Evolutionary conservation across 2,113 vertebrate species (phyloP).

Genomic region (Pachypanchax playfairii): DNA sequence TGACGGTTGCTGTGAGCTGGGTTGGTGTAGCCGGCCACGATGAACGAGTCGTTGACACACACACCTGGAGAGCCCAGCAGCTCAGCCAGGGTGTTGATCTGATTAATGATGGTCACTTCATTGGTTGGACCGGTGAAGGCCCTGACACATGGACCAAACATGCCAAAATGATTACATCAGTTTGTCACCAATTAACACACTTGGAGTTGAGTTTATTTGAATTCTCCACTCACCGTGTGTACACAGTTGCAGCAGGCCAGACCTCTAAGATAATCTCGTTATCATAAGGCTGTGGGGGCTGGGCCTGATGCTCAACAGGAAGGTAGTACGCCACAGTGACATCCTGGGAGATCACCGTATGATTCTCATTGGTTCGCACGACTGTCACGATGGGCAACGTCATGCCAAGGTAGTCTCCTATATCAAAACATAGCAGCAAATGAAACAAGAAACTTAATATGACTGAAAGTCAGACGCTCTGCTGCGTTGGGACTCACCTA

Average conservation of each 20-base stretch:
- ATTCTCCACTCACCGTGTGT: constrained; percentile 79
- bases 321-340: constrained; percentile 88
- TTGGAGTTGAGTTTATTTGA: background rate
- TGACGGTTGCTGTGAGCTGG: constrained; percentile 83
- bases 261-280: constrained; percentile 83
- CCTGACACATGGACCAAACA: constrained; percentile 62
- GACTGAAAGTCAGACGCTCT: background rate
- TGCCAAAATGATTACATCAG: too few relatives aligned
- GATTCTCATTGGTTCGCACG: constrained; percentile 79
- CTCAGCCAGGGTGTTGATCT: constrained; percentile 81
- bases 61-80: constrained; percentile 77
- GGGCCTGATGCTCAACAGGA: constrained; percentile 79
- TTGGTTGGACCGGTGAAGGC: constrained; percentile 85
- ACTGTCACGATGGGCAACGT: constrained; percentile 87
- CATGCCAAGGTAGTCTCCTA: constrained; percentile 85
- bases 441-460: background rate
- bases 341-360: constrained; percentile 57
- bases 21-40: constrained; percentile 90
- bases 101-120: constrained; percentile 82
- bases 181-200: background rate
- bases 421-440: background rate
- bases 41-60: constrained; percentile 81
- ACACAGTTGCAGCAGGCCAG: constrained; percentile 84
- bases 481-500: constrained; percentile 71
- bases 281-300: constrained; percentile 83